Conservation (phyloP, 2,888 invertebrate genomes). For the Chrysolina oricalcia region DNA sequence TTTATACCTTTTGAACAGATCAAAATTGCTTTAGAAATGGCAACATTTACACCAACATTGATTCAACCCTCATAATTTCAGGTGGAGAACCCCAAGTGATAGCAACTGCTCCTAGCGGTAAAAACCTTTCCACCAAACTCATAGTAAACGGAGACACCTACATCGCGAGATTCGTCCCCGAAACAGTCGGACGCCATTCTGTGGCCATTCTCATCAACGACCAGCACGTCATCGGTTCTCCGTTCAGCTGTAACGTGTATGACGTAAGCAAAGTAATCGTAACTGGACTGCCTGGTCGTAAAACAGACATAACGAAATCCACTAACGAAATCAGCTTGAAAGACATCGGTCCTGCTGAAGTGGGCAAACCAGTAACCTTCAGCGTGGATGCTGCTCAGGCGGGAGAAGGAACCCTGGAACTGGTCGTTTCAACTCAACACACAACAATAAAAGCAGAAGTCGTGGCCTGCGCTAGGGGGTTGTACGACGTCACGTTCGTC, state of each 20-base stretch:
- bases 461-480: conserved; percentile 90
- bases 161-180: conserved; percentile 86
- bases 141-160: conserved; percentile 80
- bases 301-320: conserved; percentile 63
- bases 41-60: not conserved
- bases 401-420: conserved; percentile 93
- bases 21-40: too few relatives aligned
- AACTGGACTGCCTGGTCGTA: conserved; percentile 75
- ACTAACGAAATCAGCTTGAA: conserved; percentile 68
- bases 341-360: conserved; percentile 74
- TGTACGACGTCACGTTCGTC: conserved; percentile 94
- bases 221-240: conserved; percentile 91
- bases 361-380: conserved; percentile 91
- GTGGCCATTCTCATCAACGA: conserved; percentile 88
- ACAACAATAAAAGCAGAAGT: conserved; percentile 90
- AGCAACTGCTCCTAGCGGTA: conserved; percentile 89
- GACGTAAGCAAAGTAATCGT: conserved; percentile 89
- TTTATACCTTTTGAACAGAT: too few relatives aligned
- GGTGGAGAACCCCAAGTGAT: conserved; percentile 81
- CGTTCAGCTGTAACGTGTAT: conserved; percentile 95
- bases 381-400: conserved; percentile 96
- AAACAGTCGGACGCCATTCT: conserved; percentile 90
- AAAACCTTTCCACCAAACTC: conserved; percentile 83
- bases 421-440: conserved; percentile 92
- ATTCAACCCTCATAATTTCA: conserved; percentile 56